Evolutionary conservation across 2,888 invertebrate species (phyloP).

Genomic region (Drosophila austrosaltans): DNA sequence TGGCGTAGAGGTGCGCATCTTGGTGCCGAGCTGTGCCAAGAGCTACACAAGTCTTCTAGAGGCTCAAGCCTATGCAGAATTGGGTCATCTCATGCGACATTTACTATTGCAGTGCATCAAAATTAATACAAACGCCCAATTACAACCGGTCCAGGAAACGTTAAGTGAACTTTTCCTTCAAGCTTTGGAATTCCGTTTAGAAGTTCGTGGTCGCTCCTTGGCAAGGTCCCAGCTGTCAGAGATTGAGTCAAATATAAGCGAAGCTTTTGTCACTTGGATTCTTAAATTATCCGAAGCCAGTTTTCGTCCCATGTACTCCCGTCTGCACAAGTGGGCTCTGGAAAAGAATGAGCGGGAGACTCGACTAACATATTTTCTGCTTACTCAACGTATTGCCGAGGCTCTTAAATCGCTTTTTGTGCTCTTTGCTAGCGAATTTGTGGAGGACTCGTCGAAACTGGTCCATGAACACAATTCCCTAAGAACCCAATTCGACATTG

Average conservation of each 20-base stretch:
- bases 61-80: conserved; percentile 85
- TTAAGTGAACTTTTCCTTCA: conserved; percentile 90
- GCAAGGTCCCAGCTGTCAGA: conserved; percentile 84
- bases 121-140: conserved; percentile 86
- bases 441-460: conserved; percentile 91
- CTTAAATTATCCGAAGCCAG: conserved; percentile 94
- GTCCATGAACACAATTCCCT: conserved; percentile 89
- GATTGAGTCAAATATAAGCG: conserved; percentile 90
- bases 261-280: conserved; percentile 91
- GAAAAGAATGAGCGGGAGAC: conserved; percentile 84
- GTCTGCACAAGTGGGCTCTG: conserved; percentile 93
- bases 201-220: conserved; percentile 82
- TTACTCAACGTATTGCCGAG: conserved; percentile 91
- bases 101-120: conserved; percentile 90
- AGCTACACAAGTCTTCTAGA: conserved; percentile 87
- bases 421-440: conserved; percentile 93
- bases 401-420: conserved; percentile 94
- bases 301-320: conserved; percentile 94
- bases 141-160: conserved; percentile 87
- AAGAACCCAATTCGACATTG: conserved; percentile 83
- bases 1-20: conserved; percentile 88
- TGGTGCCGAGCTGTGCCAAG: conserved; percentile 89
- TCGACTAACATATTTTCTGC: conserved; percentile 88
- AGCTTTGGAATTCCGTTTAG: conserved; percentile 88
- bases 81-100: conserved; percentile 88